Conservation (phyloP, 1,140 invertebrate genomes). For the Drosophila sulfurigaster region DNA sequence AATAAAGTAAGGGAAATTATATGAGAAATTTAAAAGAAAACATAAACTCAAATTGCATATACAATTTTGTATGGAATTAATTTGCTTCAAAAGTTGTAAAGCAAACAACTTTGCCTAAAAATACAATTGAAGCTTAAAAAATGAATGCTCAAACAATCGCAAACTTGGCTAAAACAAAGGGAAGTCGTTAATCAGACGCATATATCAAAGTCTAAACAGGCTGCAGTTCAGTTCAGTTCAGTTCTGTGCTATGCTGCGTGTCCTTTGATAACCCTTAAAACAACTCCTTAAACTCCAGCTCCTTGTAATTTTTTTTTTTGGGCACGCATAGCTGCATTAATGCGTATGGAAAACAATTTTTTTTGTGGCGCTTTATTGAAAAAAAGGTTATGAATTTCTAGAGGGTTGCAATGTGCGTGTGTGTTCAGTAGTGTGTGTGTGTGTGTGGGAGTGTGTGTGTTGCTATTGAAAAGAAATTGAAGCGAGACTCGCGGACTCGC, state of each 20-base stretch:
- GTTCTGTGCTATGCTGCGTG: background rate
- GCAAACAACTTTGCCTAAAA: background rate
- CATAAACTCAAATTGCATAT: too few species aligned
- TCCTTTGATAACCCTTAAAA: slow-evolving; percentile 11
- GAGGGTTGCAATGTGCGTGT: slow-evolving; percentile 51
- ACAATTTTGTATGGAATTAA: too few species aligned
- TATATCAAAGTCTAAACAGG: slow-evolving; percentile 34
- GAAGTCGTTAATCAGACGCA: slow-evolving; percentile 41
- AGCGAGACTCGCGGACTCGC: slow-evolving; percentile 45
- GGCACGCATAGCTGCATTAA: slow-evolving; percentile 78
- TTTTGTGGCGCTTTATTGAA: slow-evolving; percentile 34
- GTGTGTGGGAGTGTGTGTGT: slow-evolving; percentile 11
- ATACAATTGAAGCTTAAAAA: background rate
- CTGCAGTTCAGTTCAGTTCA: background rate
- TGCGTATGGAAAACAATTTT: slow-evolving; percentile 81
- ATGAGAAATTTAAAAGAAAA: too few species aligned
- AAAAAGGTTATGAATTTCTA: slow-evolving; percentile 59
- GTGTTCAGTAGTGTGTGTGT: slow-evolving; percentile 8
- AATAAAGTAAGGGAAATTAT: too few species aligned
- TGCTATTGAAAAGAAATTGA: slow-evolving; percentile 66
- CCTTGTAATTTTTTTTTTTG: background rate
- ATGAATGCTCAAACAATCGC: background rate
- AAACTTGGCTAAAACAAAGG: slow-evolving; percentile 45
- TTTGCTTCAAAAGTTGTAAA: background rate
- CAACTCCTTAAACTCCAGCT: background rate